Evolutionary conservation across 2,113 vertebrate species (phyloP), one percentile per base, ranked within the genome.

Genomic region (Oceanites oceanicus): DNA sequence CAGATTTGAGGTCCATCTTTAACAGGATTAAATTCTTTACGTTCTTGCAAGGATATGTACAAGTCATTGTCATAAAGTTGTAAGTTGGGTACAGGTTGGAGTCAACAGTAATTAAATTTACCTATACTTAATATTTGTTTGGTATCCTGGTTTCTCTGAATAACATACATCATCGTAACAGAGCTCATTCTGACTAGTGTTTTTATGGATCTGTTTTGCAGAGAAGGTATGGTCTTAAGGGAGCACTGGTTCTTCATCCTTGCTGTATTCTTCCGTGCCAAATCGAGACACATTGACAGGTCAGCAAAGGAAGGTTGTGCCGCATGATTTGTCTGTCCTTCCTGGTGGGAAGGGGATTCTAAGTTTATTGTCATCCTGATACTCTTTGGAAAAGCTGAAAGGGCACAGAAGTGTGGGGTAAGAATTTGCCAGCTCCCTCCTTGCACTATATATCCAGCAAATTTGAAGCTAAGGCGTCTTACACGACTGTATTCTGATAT

Each of bases 381-480:
- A n/a, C 56, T 79, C 38, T 86, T 73, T 44, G 78, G 53, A 79
- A 92, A 86, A 91, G 30, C 44, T 91, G 23, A 66, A 59, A 59
- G 42, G 68, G n/a, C 79, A 70, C 38, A 49, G 15, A 62, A 82
- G 11, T 63, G n/a, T 56, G 67, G 61, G 67, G 23, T 78, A 63
- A 45, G 49, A 25, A 38, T 87, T 79, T 81, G 70, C 53, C 56
- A 74, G 53, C 56, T 87, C 61, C 32, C 17, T 74, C 8, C 36
- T 86, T 96, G 45, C 50, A 44, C 73, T 49, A 5, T 75, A 47
- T 67, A 92, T 55, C 56, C 59, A 34, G 90, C 30, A 77, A 87
- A 72, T 90, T 79, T 80, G 85, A 96, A 97, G 82, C 92, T 88
- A 88, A 92, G 83, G 50, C 78, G 0, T 95, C 80, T 89, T 82